phyloP scores from a whole-genome alignment of 2,113 vertebrate genomes.

The Nothocercus julius region DNA sequence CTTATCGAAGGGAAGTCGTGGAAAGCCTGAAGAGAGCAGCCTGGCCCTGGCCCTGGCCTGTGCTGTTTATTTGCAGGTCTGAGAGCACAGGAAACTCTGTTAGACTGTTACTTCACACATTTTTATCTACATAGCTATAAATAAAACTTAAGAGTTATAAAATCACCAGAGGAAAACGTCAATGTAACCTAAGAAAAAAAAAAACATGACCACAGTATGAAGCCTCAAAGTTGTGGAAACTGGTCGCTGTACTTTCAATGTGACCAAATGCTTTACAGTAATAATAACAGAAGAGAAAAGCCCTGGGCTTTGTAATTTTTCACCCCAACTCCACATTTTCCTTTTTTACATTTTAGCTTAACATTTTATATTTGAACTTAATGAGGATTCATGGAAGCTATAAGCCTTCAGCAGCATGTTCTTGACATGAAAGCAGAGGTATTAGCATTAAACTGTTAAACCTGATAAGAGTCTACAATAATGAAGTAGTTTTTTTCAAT shows the following conservation, averaged over 20 bases:
- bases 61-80: not conserved
- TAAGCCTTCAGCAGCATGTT: not conserved
- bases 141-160: not conserved
- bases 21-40: not conserved
- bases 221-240: not conserved
- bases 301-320: not conserved
- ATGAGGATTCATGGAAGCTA: not conserved
- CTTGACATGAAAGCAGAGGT: not conserved
- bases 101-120: not conserved
- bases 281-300: not conserved
- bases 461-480: not conserved
- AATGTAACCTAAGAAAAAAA: not conserved
- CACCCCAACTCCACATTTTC: not conserved
- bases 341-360: not conserved
- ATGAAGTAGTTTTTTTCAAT: not conserved
- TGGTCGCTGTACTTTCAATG: not conserved
- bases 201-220: not conserved
- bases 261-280: not conserved
- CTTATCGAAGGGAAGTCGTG: not conserved
- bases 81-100: not conserved
- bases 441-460: not conserved
- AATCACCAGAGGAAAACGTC: not conserved
- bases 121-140: not conserved
- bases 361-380: not conserved
- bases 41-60: not conserved